Conservation (phyloP, 2,888 invertebrate genomes). For the Chesias legatella region DNA sequence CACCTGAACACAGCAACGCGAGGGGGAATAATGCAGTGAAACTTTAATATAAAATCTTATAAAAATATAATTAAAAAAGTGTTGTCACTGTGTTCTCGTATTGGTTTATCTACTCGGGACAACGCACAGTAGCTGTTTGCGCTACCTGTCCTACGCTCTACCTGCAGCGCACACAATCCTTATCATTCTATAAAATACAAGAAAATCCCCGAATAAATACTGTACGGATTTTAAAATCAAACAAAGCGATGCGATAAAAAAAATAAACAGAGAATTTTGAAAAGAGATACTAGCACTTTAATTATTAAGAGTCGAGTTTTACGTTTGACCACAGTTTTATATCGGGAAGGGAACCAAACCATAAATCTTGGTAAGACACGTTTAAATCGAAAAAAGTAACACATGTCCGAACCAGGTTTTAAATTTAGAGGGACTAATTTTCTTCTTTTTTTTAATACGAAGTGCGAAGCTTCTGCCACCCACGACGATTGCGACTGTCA, state of each 20-base stretch:
- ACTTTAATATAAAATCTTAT: not conserved
- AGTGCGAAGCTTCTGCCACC: slow-evolving; percentile 71
- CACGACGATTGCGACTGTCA: slow-evolving; percentile 57
- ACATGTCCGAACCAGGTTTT: slow-evolving; percentile 74
- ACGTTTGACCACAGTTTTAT: slow-evolving; percentile 65
- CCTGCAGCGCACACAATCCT: slow-evolving; percentile 58
- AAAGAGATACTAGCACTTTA: slow-evolving; percentile 39
- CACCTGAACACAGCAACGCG: too few relatives aligned
- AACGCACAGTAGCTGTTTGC: slow-evolving; percentile 62
- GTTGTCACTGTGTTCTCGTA: slow-evolving; percentile 38
- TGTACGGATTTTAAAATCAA: slow-evolving; percentile 56
- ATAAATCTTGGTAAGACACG: slow-evolving; percentile 72
- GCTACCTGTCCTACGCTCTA: slow-evolving; percentile 78
- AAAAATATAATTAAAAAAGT: slow-evolving; percentile 9
- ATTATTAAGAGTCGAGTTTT: slow-evolving; percentile 52
- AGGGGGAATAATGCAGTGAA: too few relatives aligned
- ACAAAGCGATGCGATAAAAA: slow-evolving; percentile 53
- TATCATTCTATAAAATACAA: slow-evolving; percentile 68
- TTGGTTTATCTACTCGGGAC: slow-evolving; percentile 71
- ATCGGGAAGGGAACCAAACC: slow-evolving; percentile 56
- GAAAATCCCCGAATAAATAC: slow-evolving; percentile 60
- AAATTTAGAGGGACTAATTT: slow-evolving; percentile 77
- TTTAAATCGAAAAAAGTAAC: slow-evolving; percentile 79
- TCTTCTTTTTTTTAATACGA: slow-evolving; percentile 63
- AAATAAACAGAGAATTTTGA: slow-evolving; percentile 24